Evolutionary conservation across 2,888 invertebrate genomes (phyloP).

Genomic region (Girardia tigrina): DNA sequence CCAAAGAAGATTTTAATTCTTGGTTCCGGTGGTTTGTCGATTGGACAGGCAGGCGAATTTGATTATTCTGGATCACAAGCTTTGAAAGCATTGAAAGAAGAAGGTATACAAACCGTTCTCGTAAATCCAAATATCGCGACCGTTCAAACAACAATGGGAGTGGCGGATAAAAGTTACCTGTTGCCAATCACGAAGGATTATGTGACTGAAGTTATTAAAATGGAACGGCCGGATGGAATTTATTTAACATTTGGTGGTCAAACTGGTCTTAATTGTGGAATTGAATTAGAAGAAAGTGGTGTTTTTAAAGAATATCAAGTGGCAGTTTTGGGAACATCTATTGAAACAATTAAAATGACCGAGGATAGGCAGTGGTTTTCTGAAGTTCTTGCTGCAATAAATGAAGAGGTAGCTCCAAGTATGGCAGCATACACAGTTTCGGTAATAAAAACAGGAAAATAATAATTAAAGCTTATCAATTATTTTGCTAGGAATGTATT

Average conservation of each 20-base stretch:
- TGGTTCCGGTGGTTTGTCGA: conserved; percentile 84
- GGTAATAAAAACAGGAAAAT: no score
- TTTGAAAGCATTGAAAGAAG: conserved; percentile 87
- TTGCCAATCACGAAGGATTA: conserved; percentile 82
- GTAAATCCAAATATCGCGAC: conserved; percentile 99
- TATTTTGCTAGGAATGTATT: conserved; percentile 33
- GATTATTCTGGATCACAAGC: conserved; percentile 93
- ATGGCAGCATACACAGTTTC: background rate
- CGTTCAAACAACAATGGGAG: conserved; percentile 91
- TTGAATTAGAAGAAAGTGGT: conserved; percentile 67
- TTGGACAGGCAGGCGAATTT: conserved; percentile 97
- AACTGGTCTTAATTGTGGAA: conserved; percentile 92
- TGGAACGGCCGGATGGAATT: conserved; percentile 89
- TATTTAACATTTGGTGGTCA: conserved; percentile 94
- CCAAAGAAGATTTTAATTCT: conserved; percentile 62
- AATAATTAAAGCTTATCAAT: no score
- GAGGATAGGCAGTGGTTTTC: conserved; percentile 91
- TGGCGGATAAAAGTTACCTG: conserved; percentile 87
- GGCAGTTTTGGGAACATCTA: conserved; percentile 82
- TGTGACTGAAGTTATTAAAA: conserved; percentile 71
- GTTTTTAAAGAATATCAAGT: conserved; percentile 76
- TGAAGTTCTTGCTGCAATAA: conserved; percentile 71
- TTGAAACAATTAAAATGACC: conserved; percentile 82
- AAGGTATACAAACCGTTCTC: conserved; percentile 78
- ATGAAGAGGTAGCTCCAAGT: conserved; percentile 72